These are phyloP conservation scores for Drosophila atripex DNA, from an alignment of 2,888 invertebrate species.

Conservation along the genomic window DNA sequence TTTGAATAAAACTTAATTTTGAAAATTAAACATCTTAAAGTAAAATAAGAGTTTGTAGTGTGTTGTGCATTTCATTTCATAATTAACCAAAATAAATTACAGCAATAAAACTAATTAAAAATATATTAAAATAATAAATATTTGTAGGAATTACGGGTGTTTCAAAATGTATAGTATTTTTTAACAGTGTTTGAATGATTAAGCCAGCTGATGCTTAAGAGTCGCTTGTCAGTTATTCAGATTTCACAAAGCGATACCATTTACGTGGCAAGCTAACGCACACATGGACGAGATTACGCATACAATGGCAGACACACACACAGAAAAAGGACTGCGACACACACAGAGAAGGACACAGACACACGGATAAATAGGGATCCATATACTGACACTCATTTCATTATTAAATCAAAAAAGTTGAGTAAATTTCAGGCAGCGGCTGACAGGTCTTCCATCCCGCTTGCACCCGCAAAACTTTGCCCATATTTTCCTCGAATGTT, in stretches of 20 bases:
- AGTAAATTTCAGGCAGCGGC: conserved; percentile 61
- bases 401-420: conserved; percentile 78
- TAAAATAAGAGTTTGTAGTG: too few relatives aligned
- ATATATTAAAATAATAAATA: too few relatives aligned
- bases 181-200: conserved; percentile 5
- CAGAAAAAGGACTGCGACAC: neutral
- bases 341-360: neutral
- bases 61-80: too few relatives aligned
- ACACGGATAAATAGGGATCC: conserved; percentile 10
- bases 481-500: conserved; percentile 25
- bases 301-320: neutral
- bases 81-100: too few relatives aligned
- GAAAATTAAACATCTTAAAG: too few relatives aligned
- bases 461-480: conserved; percentile 5
- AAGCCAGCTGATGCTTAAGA: conserved; percentile 44
- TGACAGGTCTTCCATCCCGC: conserved; percentile 22
- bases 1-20: too few relatives aligned
- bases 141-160: too few relatives aligned
- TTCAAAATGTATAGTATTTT: neutral
- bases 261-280: conserved; percentile 18
- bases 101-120: too few relatives aligned
- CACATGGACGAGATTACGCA: neutral
- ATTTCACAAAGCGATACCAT: conserved; percentile 41
- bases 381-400: conserved; percentile 52
- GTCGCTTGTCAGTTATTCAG: conserved; percentile 43